Evolutionary conservation across 1,140 invertebrate genomes (phyloP).

Genomic region (Bombus soroeensis): DNA sequence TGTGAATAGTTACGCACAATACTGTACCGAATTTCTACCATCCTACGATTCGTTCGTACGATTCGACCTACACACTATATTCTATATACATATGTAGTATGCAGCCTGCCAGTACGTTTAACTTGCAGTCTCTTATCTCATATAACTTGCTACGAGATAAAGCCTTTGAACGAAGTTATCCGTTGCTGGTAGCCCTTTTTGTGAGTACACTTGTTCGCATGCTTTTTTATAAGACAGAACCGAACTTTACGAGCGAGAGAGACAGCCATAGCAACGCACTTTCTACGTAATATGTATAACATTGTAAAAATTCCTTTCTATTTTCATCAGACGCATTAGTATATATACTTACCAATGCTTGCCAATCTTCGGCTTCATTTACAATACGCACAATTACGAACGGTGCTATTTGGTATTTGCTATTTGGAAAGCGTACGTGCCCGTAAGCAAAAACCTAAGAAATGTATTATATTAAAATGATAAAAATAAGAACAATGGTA

Average conservation of each 20-base stretch:
- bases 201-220: conserved; percentile 26
- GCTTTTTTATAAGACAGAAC: conserved; percentile 57
- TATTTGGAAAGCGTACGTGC: no score
- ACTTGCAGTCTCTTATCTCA: conserved; percentile 52
- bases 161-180: conserved; percentile 57
- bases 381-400: neutral
- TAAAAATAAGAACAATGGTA: no score
- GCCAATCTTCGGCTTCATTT: neutral
- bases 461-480: neutral
- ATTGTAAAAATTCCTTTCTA: conserved; percentile 55
- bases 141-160: conserved; percentile 42
- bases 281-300: conserved; percentile 18
- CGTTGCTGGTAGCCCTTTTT: conserved; percentile 39
- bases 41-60: no score
- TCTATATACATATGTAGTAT: no score
- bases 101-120: no score
- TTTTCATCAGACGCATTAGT: neutral
- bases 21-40: no score
- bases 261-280: neutral
- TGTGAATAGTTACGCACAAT: no score
- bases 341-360: neutral
- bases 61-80: no score
- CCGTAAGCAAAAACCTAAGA: neutral
- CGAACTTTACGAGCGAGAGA: conserved; percentile 43
- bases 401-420: no score